Conservation (phyloP, 1,140 invertebrate genomes). For the Helicoverpa armigera region DNA sequence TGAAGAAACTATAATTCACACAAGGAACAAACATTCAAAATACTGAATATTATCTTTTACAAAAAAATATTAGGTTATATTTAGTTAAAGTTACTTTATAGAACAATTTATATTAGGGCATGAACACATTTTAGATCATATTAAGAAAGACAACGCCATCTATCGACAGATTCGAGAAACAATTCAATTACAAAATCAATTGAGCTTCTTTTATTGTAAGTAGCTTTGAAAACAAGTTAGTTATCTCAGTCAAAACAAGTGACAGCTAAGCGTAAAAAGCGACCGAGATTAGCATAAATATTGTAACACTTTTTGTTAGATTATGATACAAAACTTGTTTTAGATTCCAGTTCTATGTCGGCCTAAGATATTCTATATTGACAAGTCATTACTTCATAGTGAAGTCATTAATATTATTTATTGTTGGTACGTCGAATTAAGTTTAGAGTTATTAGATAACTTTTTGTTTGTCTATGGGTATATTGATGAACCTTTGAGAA, state of each 20-base stretch:
- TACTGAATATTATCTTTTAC: too few species aligned
- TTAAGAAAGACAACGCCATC: neutral
- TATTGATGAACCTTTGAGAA: neutral
- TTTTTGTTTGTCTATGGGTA: neutral
- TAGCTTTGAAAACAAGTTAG: constrained; percentile 4
- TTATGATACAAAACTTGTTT: constrained; percentile 28
- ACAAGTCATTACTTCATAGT: constrained; percentile 21
- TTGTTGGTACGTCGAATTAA: neutral
- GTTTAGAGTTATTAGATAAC: neutral
- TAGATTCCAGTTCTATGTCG: neutral
- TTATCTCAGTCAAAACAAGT: constrained; percentile 22
- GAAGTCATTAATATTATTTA: constrained; percentile 30
- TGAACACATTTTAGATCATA: neutral
- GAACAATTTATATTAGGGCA: neutral
- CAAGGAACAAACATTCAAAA: too few species aligned
- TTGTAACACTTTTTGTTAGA: constrained; percentile 2
- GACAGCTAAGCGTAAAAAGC: constrained; percentile 11
- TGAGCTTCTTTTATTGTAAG: too few species aligned
- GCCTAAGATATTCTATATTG: neutral
- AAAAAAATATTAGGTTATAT: too few species aligned
- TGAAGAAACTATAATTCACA: neutral
- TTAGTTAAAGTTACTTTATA: too few species aligned
- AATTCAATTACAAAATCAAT: neutral
- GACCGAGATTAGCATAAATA: constrained; percentile 20
- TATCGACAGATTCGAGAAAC: neutral